These are phyloP conservation scores for Masticophis lateralis DNA, from an alignment of 2,797 vertebrate genomes.

Conservation along the genomic window DNA sequence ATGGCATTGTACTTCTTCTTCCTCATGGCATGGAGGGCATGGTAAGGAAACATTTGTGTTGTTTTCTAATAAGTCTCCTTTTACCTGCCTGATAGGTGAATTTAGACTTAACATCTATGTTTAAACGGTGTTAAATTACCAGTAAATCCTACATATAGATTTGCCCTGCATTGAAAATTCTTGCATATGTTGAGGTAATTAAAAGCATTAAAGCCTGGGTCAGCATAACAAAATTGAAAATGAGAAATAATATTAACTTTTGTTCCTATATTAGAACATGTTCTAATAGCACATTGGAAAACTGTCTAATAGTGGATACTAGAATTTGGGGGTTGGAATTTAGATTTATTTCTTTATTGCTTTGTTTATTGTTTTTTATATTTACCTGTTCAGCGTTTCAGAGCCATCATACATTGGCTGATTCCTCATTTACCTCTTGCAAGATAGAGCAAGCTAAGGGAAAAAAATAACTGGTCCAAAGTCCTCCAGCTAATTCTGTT, in stretches of 20 bases:
- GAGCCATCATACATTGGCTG: not conserved
- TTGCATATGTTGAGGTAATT: not conserved
- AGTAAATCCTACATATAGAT: not conserved
- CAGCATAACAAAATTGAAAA: not conserved
- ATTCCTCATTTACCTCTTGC: not conserved
- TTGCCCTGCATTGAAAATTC: not conserved
- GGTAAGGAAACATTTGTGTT: conserved; percentile 67
- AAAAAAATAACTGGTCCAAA: not conserved
- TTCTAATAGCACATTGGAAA: not conserved
- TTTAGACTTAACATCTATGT: not conserved
- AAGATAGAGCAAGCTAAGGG: not conserved
- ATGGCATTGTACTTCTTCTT: conserved; percentile 87
- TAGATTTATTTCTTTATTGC: not conserved
- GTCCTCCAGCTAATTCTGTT: not conserved
- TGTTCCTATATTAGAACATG: not conserved
- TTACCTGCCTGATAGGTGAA: not conserved
- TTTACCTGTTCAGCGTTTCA: not conserved
- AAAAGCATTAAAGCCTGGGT: not conserved
- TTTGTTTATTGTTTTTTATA: not conserved
- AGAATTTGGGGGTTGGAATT: not conserved
- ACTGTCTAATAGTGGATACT: not conserved
- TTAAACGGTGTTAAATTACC: not conserved
- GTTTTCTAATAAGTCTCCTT: not conserved
- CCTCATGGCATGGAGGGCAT: conserved; percentile 92
- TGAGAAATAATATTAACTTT: not conserved